Percentiles rank a stretch among this genome's conserved stretches.
Conservation (phyloP, 1,140 invertebrate genomes). For the Scaptomyza graminum region DNA sequence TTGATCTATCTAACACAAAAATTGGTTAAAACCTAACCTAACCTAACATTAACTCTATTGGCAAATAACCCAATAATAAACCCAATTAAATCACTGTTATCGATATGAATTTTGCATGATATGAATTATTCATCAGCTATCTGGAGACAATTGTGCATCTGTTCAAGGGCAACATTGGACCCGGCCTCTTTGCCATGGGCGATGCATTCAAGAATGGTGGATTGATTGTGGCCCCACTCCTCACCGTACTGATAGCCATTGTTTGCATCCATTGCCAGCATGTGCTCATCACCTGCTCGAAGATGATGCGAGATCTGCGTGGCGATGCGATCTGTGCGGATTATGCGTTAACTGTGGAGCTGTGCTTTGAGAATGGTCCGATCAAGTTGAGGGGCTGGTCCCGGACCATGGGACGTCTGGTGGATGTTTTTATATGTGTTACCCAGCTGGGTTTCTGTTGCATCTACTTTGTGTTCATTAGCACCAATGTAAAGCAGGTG, state of each 20-base stretch:
- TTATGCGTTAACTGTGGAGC: constrained; percentile 91
- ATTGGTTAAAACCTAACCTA: too few species aligned
- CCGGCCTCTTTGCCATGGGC: constrained; percentile 90
- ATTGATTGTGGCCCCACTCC: constrained; percentile 87
- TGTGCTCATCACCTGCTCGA: constrained; percentile 88
- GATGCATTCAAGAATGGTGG: constrained; percentile 91
- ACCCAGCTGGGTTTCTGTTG: constrained; percentile 98
- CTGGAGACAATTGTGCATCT: constrained; percentile 89
- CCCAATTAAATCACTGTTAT: background rate
- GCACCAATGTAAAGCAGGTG: constrained; percentile 91
- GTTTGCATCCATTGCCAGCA: constrained; percentile 91
- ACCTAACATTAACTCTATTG: background rate
- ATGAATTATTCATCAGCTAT: constrained; percentile 86
- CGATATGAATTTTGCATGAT: constrained; percentile 16
- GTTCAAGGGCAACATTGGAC: constrained; percentile 90
- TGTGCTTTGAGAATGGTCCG: constrained; percentile 90
- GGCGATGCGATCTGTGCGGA: constrained; percentile 85
- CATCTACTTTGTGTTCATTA: constrained; percentile 97
- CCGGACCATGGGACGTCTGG: constrained; percentile 86
- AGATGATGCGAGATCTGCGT: constrained; percentile 86
- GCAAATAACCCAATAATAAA: background rate
- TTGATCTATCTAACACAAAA: too few species aligned
- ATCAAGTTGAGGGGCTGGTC: constrained; percentile 86
- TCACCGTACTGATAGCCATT: constrained; percentile 87
- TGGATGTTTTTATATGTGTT: constrained; percentile 92